A percentile compares a stretch with the other conserved stretches of the same genome.
Conservation (phyloP, 2,797 vertebrate genomes). For the Hapalemur alaotrensis region DNA sequence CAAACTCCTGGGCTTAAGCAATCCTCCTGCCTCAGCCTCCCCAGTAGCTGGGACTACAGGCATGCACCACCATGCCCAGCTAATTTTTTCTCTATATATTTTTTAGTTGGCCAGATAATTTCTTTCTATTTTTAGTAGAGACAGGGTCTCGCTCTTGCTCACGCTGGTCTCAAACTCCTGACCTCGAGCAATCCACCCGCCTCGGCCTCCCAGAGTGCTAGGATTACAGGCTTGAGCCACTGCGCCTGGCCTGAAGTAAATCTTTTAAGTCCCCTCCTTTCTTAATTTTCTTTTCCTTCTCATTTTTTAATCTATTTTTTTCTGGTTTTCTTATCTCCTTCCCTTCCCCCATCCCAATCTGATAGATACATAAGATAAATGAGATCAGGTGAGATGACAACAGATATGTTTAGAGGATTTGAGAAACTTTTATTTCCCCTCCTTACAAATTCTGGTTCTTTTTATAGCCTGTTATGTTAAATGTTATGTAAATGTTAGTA, state of each 20-base stretch:
- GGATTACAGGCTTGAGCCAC: too few species aligned
- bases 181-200: too few species aligned
- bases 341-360: background rate
- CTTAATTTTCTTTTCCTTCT: conserved; percentile 12
- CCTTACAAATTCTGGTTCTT: background rate
- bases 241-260: background rate
- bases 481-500: background rate
- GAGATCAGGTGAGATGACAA: background rate
- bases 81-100: too few species aligned
- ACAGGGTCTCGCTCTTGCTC: too few species aligned
- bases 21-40: too few species aligned
- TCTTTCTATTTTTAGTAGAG: too few species aligned
- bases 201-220: too few species aligned
- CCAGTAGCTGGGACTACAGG: too few species aligned
- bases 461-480: background rate
- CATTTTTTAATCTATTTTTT: background rate
- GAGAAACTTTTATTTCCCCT: background rate
- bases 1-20: too few species aligned
- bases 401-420: background rate
- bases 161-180: too few species aligned
- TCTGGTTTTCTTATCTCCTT: background rate
- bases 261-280: background rate
- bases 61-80: too few species aligned
- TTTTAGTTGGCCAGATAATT: too few species aligned
- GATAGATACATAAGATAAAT: background rate